Conservation (phyloP, 2,888 invertebrate genomes). For the Orthosia gracilis region DNA sequence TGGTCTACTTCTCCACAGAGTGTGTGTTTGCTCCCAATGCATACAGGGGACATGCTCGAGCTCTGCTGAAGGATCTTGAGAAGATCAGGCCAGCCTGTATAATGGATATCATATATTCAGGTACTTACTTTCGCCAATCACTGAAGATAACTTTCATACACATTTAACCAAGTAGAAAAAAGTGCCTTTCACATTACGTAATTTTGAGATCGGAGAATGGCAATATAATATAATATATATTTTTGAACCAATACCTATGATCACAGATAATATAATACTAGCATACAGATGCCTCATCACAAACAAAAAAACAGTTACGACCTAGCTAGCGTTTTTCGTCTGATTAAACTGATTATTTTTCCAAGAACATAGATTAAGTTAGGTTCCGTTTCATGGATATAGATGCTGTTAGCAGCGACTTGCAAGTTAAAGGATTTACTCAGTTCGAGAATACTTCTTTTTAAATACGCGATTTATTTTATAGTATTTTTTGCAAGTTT, state of each 20-base stretch:
- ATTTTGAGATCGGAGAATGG: background rate
- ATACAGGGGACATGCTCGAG: conserved; percentile 97
- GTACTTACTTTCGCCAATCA: conserved; percentile 78
- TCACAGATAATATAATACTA: background rate
- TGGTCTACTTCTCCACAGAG: conserved; percentile 99
- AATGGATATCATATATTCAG: conserved; percentile 98
- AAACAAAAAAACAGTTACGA: no score
- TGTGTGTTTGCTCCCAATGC: conserved; percentile 99
- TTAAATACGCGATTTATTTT: no score
- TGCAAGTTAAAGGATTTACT: no score
- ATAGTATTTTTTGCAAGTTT: no score
- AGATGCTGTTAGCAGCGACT: no score
- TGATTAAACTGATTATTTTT: no score
- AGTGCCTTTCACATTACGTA: background rate
- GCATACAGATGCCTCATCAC: no score
- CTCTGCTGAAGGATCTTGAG: conserved; percentile 98
- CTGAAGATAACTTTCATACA: background rate
- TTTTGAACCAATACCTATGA: background rate
- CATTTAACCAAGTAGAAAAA: background rate
- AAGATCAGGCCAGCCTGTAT: conserved; percentile 97
- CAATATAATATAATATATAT: background rate
- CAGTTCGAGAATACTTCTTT: no score
- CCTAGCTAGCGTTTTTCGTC: no score
- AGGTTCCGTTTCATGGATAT: no score
- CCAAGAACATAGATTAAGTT: no score